These are phyloP conservation scores for Carassius auratus DNA, from an alignment of 2,113 vertebrate genomes.

Conservation along the genomic window DNA sequence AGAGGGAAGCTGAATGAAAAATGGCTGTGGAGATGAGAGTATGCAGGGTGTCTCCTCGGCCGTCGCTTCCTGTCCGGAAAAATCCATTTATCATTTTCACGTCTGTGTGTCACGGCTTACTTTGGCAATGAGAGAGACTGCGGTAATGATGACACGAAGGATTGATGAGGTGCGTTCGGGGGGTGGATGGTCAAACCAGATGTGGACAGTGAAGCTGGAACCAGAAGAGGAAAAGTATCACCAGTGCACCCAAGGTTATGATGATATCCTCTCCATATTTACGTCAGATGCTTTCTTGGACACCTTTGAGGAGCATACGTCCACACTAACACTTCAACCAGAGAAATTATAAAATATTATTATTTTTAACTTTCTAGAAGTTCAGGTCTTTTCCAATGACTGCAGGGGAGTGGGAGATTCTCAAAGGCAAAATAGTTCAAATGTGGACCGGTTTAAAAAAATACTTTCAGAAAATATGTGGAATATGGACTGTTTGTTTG, in stretches of 20 bases:
- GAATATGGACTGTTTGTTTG: background rate
- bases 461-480: background rate
- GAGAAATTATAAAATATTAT: too few species aligned
- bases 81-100: conserved; percentile 79
- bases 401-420: background rate
- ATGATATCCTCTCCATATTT: conserved; percentile 61
- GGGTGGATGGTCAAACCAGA: conserved; percentile 78
- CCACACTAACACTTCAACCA: background rate
- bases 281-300: conserved; percentile 21
- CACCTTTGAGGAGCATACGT: background rate
- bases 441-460: background rate
- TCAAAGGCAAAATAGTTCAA: background rate
- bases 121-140: conserved; percentile 72
- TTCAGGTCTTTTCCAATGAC: too few species aligned
- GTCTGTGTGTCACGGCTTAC: conserved; percentile 72
- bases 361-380: too few species aligned
- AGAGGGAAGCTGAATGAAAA: conserved; percentile 67
- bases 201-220: conserved; percentile 65
- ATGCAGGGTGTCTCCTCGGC: conserved; percentile 70
- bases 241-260: conserved; percentile 67
- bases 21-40: conserved; percentile 70
- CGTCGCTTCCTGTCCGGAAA: conserved; percentile 74
- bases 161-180: conserved; percentile 75
- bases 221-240: conserved; percentile 38
- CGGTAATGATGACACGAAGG: conserved; percentile 75